Evolutionary conservation across 2,888 invertebrate species (phyloP), one percentile per base, ranked within the genome.

Genomic region (Perdita meconis): DNA sequence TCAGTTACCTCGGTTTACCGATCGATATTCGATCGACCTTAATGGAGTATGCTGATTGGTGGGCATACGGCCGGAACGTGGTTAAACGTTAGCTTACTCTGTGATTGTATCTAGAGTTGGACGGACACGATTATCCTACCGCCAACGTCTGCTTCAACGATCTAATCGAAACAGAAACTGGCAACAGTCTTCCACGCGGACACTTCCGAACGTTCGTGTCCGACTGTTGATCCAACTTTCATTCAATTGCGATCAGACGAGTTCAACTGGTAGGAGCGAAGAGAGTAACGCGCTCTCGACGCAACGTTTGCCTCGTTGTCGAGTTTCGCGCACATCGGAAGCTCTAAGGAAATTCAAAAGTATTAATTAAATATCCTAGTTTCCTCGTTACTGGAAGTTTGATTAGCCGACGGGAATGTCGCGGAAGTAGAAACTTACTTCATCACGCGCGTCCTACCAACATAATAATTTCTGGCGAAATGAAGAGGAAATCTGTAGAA

Each of bases 381-480:
- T 83, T 72, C 67, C 70, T 78, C 74, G 61, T 83, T 78, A 80
- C 42, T 68, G 22, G 47, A 83, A 83, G 75, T 83, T 83, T 83
- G 84, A 83, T 83, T 83, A 81, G 66, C 56, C 71, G 34, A 55
- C 44, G 61, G 47, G 44, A 22, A 6, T 12, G 61, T 50, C 50
- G 40, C 44, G 42, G 70, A 19, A 38, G 30, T 8, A 36, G 38
- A 47, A 81, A 81, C 47, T 83, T 83, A 71, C 56, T 69, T 78
- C 78, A 81, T 82, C 82, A 75, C 60, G 57, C 77, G 61, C 67
- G 65, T 68, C 65, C 67, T 76, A 71, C 68, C 50, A 68, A 71
- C 68, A 81, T 81, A 81, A 77, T 74, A 84, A 82, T 82, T 82
- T 67, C 57, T 53, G 55, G 72, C 69, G 70, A 84, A 79, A 79